These are phyloP conservation scores for Reticulitermes lucifugus DNA, from an alignment of 2,888 invertebrate genomes.

Conservation along the genomic window DNA sequence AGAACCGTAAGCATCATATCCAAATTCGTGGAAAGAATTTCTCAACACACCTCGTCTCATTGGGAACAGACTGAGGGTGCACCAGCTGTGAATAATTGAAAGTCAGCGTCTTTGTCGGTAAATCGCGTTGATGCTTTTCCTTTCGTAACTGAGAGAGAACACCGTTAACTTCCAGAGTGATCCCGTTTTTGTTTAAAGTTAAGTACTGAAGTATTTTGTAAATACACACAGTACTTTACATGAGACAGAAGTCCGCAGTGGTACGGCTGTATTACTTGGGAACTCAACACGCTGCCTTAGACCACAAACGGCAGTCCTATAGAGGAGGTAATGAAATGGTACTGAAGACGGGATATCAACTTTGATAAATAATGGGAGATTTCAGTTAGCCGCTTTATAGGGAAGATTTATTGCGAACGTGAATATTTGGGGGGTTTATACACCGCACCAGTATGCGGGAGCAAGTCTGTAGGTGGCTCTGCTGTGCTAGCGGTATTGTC, in stretches of 20 bases:
- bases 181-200: no score
- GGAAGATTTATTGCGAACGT: background rate
- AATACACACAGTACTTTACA: no score
- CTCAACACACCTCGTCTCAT: background rate
- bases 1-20: conserved; percentile 8
- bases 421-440: background rate
- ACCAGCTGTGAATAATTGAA: background rate
- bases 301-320: no score
- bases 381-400: background rate
- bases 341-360: background rate
- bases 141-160: no score
- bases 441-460: conserved; percentile 30
- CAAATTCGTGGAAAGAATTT: background rate
- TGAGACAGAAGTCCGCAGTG: no score
- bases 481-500: conserved; percentile 6
- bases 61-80: background rate
- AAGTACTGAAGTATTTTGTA: no score
- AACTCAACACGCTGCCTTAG: no score
- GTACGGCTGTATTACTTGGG: no score
- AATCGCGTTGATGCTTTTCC: background rate
- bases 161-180: no score
- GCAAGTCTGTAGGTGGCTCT: conserved; percentile 13
- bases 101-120: background rate
- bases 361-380: background rate
- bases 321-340: background rate